Evolutionary conservation across 2,797 vertebrate species (phyloP).

Genomic region (Pteropus rufus): DNA sequence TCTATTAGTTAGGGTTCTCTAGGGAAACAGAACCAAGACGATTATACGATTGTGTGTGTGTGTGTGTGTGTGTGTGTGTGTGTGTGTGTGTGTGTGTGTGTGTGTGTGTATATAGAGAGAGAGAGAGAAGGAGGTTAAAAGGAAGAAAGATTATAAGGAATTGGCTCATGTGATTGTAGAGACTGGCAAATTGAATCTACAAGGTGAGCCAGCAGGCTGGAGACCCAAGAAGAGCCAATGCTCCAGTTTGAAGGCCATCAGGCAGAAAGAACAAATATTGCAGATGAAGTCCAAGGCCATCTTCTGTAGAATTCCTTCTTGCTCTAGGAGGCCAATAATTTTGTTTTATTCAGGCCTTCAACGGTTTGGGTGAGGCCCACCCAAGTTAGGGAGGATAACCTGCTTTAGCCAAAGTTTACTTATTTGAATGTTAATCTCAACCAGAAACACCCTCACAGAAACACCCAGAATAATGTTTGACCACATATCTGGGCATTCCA

Average conservation of each 20-base stretch:
- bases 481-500: not conserved
- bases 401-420: not conserved
- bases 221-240: not conserved
- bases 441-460: not conserved
- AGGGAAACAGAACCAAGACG: not conserved
- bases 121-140: no score
- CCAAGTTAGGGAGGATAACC: not conserved
- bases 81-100: no score
- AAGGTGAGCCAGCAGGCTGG: not conserved
- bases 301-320: not conserved
- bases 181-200: not conserved
- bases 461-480: constrained; percentile 10
- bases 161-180: not conserved
- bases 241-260: not conserved
- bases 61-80: no score
- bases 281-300: not conserved
- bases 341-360: not conserved
- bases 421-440: not conserved
- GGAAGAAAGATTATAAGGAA: not conserved
- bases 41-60: no score
- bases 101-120: no score
- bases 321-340: not conserved
- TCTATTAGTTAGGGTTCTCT: not conserved
- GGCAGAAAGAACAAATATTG: not conserved
- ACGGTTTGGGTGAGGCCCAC: not conserved